A percentile compares a stretch with the other conserved stretches of the same genome.
Conservation (phyloP, 2,888 invertebrate genomes). For the Zeuzera pyrina region DNA sequence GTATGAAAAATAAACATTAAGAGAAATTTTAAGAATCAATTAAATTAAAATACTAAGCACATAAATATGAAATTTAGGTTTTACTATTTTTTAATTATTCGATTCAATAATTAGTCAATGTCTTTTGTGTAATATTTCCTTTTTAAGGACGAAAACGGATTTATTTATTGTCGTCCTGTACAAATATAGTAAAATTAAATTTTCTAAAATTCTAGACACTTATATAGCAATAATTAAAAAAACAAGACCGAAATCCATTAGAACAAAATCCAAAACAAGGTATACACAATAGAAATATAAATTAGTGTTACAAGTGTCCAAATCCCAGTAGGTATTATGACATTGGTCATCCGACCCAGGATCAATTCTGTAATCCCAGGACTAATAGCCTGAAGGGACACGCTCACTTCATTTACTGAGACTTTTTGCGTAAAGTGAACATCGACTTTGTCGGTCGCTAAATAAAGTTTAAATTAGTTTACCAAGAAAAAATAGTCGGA, state of each 20-base stretch:
- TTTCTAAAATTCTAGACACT: no score
- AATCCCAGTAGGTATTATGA: constrained; percentile 61
- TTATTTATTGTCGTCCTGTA: no score
- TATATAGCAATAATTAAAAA: constrained; percentile 19
- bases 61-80: no score
- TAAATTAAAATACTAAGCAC: no score
- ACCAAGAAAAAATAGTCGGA: constrained; percentile 18
- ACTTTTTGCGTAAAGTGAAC: constrained; percentile 8
- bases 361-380: constrained; percentile 60
- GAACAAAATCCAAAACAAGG: constrained; percentile 6
- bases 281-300: constrained; percentile 47
- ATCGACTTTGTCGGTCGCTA: constrained; percentile 2
- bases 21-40: no score
- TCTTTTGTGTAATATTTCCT: no score
- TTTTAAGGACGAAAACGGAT: no score
- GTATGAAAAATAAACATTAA: no score
- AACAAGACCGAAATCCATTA: constrained; percentile 7
- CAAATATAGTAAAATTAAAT: no score
- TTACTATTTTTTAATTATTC: no score
- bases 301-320: constrained; percentile 54
- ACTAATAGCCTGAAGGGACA: constrained; percentile 54
- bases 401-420: constrained; percentile 25
- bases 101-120: no score
- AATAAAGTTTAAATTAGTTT: constrained; percentile 23
- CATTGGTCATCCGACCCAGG: constrained; percentile 64